phyloP scores from a whole-genome alignment of 2,888 invertebrate species.

The Zelleria hepariella region DNA sequence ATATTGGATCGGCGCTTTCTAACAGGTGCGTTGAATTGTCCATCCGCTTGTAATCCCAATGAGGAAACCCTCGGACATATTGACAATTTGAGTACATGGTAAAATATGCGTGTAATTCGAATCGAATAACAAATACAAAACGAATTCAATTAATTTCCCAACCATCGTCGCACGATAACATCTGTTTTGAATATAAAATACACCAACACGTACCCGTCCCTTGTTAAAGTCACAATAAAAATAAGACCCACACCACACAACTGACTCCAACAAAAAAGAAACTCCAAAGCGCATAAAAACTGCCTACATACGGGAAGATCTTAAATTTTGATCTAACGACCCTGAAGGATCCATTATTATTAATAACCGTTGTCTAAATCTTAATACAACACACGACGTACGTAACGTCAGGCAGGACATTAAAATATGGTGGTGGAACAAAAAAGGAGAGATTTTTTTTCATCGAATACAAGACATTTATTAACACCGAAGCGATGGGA shows the following conservation, averaged over 20 bases:
- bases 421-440: constrained; percentile 47
- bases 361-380: constrained; percentile 69
- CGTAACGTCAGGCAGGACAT: constrained; percentile 23
- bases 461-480: constrained; percentile 59
- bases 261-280: constrained; percentile 49
- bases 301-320: constrained; percentile 48
- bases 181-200: constrained; percentile 69
- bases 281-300: constrained; percentile 37
- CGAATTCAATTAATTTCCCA: constrained; percentile 62
- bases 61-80: not conserved
- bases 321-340: constrained; percentile 64
- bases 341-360: constrained; percentile 63
- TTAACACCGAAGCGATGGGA: constrained; percentile 65
- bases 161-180: constrained; percentile 53
- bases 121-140: constrained; percentile 54
- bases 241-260: constrained; percentile 55
- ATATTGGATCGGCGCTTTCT: not conserved
- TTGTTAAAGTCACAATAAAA: constrained; percentile 54
- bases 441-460: constrained; percentile 44
- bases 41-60: not conserved
- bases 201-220: constrained; percentile 44
- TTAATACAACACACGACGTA: constrained; percentile 59
- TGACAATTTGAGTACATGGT: constrained; percentile 37
- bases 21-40: not conserved
- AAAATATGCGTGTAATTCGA: constrained; percentile 52